Evolutionary conservation across 2,888 invertebrate species (phyloP).

Genomic region (Agrochola lychnidis): DNA sequence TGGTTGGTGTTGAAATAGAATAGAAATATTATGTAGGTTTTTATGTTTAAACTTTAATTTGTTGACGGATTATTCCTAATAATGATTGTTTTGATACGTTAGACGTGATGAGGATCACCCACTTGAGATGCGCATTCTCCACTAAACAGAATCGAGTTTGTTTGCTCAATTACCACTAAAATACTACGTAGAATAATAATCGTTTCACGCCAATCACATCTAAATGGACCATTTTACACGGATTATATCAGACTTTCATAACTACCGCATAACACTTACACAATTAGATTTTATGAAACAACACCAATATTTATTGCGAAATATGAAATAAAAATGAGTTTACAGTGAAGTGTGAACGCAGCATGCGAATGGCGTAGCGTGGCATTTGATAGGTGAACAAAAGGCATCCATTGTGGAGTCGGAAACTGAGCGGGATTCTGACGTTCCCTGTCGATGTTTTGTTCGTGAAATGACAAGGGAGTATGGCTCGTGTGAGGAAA

Average conservation of each 20-base stretch:
- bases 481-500: conserved; percentile 27
- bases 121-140: background rate
- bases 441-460: conserved; percentile 60
- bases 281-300: conserved; percentile 45
- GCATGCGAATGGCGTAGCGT: conserved; percentile 25
- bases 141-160: conserved; percentile 15
- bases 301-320: conserved; percentile 36
- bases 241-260: conserved; percentile 47
- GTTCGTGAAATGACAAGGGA: conserved; percentile 35
- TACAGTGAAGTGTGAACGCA: conserved; percentile 33
- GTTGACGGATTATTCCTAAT: background rate
- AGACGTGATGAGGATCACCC: background rate
- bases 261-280: conserved; percentile 50
- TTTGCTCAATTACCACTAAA: conserved; percentile 25
- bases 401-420: conserved; percentile 46
- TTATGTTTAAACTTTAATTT: background rate
- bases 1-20: conserved; percentile 12
- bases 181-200: conserved; percentile 8
- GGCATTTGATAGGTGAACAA: conserved; percentile 48
- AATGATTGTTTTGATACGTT: background rate
- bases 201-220: conserved; percentile 37
- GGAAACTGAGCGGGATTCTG: conserved; percentile 49
- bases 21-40: background rate
- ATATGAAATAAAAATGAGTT: conserved; percentile 33
- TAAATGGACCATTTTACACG: conserved; percentile 48